Conservation (phyloP, 1,140 invertebrate genomes). For the Steinernema feltiae region DNA sequence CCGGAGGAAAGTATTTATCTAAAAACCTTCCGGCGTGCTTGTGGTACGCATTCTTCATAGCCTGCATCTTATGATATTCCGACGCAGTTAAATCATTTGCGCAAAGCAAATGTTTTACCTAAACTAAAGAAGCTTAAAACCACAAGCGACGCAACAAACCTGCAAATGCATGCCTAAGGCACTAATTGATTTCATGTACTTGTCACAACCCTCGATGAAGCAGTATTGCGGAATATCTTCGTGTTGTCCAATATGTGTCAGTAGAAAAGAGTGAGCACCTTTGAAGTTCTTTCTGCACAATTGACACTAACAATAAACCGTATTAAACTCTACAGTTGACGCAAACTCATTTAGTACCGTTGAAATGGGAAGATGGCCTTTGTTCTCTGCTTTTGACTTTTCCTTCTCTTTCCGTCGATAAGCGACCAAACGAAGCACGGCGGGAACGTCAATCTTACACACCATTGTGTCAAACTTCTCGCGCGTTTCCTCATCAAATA, state of each 20-base stretch:
- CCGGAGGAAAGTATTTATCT: neutral
- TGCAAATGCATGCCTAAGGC: neutral
- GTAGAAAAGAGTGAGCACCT: neutral
- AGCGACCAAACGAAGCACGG: neutral
- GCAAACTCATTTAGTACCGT: neutral
- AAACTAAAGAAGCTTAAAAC: neutral
- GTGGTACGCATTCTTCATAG: neutral
- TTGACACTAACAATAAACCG: neutral
- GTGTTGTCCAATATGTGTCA: neutral
- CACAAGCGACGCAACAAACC: neutral
- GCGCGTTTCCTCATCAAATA: neutral
- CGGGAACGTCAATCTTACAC: neutral
- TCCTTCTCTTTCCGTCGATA: too few species aligned
- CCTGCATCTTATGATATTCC: neutral
- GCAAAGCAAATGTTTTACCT: neutral
- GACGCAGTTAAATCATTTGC: neutral
- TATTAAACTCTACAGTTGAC: too few species aligned
- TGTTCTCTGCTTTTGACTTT: neutral
- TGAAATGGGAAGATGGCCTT: neutral
- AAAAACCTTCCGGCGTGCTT: neutral
- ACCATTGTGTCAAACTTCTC: neutral
- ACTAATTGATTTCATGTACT: neutral
- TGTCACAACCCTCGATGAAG: neutral
- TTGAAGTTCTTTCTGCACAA: neutral
- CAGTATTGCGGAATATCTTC: neutral